A percentile compares a stretch with the other conserved stretches of the same genome.
These are phyloP conservation scores for Melanotaenia pygmaea DNA, from an alignment of 2,797 vertebrate genomes.

Conservation along the genomic window DNA sequence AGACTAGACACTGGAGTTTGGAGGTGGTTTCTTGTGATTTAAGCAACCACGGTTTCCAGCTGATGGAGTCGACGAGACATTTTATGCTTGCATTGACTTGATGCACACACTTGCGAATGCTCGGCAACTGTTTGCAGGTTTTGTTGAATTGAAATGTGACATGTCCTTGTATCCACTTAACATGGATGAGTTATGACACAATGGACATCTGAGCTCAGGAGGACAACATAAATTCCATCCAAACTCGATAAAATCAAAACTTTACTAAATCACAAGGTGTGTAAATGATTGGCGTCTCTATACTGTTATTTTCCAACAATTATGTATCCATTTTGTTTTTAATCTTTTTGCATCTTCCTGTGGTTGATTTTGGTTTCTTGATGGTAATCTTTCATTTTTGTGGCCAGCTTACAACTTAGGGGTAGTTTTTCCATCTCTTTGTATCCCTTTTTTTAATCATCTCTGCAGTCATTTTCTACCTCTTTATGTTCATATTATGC, in stretches of 20 bases:
- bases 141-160: constrained; percentile 1
- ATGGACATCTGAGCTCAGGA: not conserved
- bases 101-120: not conserved
- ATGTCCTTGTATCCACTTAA: constrained; percentile 4
- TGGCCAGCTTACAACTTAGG: not conserved
- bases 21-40: constrained; percentile 18
- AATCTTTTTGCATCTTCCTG: not conserved
- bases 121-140: constrained; percentile 15
- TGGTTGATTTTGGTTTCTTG: not conserved
- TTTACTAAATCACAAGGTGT: not conserved
- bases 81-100: constrained; percentile 3
- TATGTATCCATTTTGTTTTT: not conserved
- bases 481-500: constrained; percentile 4
- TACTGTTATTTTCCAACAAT: not conserved
- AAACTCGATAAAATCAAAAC: not conserved
- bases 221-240: not conserved
- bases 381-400: not conserved
- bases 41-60: constrained; percentile 5
- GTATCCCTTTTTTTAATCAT: not conserved
- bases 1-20: constrained; percentile 3
- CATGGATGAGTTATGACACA: not conserved
- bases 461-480: not conserved
- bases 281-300: not conserved
- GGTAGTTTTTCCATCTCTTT: not conserved
- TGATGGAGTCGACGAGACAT: constrained; percentile 17